A percentile compares a stretch with the other conserved stretches of the same genome.
Evolutionary conservation across 2,797 vertebrate genomes (phyloP).

Genomic region (Lepilemur ruficaudatus): DNA sequence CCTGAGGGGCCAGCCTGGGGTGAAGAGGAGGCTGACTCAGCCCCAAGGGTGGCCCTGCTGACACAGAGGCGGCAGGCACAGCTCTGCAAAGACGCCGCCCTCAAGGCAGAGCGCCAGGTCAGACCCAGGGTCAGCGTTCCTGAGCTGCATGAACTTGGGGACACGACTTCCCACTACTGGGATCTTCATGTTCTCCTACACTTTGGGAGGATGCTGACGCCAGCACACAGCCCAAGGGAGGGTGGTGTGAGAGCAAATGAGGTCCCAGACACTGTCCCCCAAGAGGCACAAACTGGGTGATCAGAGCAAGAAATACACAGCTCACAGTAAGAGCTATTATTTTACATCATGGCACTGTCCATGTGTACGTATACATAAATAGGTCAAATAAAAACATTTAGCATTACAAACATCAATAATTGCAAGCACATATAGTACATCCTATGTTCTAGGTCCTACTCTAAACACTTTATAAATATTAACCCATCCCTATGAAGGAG

Average conservation of each 20-base stretch:
- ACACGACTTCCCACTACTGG: rapidly evolving
- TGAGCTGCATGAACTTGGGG: neutral
- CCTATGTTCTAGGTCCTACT: no score
- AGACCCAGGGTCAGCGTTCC: neutral
- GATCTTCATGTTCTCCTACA: neutral
- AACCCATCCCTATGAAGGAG: neutral
- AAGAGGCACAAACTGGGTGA: neutral
- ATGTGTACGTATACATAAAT: neutral
- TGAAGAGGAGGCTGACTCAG: neutral
- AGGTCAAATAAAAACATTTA: neutral
- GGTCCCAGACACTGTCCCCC: neutral
- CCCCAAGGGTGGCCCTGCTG: rapidly evolving
- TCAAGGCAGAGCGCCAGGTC: neutral
- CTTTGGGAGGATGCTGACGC: neutral
- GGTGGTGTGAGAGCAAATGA: neutral
- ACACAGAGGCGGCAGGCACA: rapidly evolving
- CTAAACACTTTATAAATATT: neutral
- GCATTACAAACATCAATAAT: neutral
- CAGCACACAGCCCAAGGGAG: neutral
- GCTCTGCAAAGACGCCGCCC: neutral
- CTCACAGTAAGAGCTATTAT: neutral
- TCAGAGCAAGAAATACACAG: neutral
- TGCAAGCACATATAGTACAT: neutral
- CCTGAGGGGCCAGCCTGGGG: neutral
- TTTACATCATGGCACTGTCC: neutral